Evolutionary conservation across 2,113 vertebrate genomes (phyloP), one percentile per base, ranked within the genome.

Genomic region (Gambusia holbrooki): DNA sequence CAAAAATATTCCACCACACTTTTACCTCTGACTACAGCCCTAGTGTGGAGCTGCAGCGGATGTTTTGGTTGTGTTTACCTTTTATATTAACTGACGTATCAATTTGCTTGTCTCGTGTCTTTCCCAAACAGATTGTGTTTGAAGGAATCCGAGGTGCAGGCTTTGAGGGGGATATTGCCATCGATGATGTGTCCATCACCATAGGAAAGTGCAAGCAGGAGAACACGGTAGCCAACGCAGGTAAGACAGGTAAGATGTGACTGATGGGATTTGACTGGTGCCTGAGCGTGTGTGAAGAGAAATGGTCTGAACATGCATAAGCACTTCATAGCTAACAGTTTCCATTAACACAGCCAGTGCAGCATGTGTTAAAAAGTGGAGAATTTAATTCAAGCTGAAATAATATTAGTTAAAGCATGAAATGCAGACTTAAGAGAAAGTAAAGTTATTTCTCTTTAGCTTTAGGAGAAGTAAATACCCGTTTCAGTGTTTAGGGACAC

Each of bases 111-210:
- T 80, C 14, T 83, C 22, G 27, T 77, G 45, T 80, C 63, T 66
- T 79, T 42, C 4, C 32, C 2, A 5, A 81, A 70, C 93, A 99
- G 98, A 96, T 99, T 86, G 96, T 99, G 84, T 99, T 99, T 2
- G 97, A 99, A 93, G 97, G 97, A 48, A 95, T 98, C 68, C 95
- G 97, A 71, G 97, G 97, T 30, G 93, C 93, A 0, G 94, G 96
- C 78, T 97, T 96, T 0, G 96, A 98, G 87, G 97, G 98, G 14
- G 97, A 99, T 87, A 99, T 99, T 51, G 98, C 97, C 86, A 97
- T 99, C 0, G 98, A 99, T 1, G 98, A 99, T 0, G 96, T 99
- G 86, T 98, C 96, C 61, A 94, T 99, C 91, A 98, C 96, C 86
- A 95, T 95, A 35, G 97, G 97, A 37, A 96, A 97, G 63, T 99